These are phyloP conservation scores for Morus bassanus DNA, from an alignment of 2,797 vertebrate genomes.

Conservation along the genomic window DNA sequence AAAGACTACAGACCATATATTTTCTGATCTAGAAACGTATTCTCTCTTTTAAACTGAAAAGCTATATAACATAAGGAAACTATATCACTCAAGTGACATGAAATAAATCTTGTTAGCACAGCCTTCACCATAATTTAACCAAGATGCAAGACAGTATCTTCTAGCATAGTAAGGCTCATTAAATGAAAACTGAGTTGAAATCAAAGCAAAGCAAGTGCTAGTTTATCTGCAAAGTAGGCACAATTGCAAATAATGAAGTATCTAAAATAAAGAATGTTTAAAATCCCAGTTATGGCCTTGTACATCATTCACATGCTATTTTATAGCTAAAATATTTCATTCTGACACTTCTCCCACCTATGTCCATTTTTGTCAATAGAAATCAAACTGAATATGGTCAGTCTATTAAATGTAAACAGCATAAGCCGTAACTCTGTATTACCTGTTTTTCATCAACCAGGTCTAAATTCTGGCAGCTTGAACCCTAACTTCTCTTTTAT, in stretches of 20 bases:
- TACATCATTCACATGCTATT: not conserved
- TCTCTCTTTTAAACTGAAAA: not conserved
- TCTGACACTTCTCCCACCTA: not conserved
- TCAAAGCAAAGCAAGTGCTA: not conserved
- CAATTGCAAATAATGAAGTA: not conserved
- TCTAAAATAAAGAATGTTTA: not conserved
- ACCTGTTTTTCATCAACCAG: not conserved
- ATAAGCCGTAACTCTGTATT: fast-evolving
- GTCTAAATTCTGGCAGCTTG: not conserved
- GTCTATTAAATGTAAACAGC: not conserved
- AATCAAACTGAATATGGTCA: not conserved
- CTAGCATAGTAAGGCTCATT: slow-evolving; percentile 2
- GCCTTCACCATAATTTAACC: slow-evolving; percentile 48
- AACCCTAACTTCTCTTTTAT: not conserved
- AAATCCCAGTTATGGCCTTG: not conserved
- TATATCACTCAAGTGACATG: slow-evolving; percentile 29
- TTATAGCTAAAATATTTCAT: not conserved
- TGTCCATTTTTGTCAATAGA: not conserved
- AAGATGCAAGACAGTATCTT: slow-evolving; percentile 46
- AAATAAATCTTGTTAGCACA: slow-evolving; percentile 54
- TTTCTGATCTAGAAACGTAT: not conserved
- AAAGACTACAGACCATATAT: not conserved
- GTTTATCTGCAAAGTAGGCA: not conserved
- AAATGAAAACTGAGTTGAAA: slow-evolving; percentile 52
- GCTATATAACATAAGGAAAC: not conserved